Evolutionary conservation across 2,888 invertebrate genomes (phyloP).

Genomic region (Nycteola revayana): DNA sequence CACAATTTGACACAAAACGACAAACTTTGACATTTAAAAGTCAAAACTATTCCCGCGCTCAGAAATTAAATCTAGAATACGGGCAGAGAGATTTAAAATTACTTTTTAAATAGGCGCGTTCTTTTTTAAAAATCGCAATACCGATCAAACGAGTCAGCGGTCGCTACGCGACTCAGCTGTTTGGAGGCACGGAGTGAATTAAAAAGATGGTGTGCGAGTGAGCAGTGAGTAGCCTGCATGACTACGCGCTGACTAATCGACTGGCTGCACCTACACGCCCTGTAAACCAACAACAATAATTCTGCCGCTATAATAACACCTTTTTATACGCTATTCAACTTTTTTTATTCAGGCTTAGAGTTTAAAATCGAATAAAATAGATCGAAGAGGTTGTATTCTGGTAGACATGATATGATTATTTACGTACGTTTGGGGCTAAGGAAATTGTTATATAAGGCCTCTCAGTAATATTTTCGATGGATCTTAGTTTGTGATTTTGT

Average conservation of each 20-base stretch:
- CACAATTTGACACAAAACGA: slow-evolving; percentile 63
- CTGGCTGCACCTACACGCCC: slow-evolving; percentile 62
- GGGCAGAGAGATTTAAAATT: slow-evolving; percentile 10
- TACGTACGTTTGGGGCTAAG: slow-evolving; percentile 23
- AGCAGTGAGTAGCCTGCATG: slow-evolving; percentile 57
- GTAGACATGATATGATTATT: slow-evolving; percentile 23
- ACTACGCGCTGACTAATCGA: slow-evolving; percentile 69
- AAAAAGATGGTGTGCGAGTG: slow-evolving; percentile 52
- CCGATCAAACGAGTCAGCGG: slow-evolving; percentile 69
- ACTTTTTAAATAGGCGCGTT: slow-evolving; percentile 15
- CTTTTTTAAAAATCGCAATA: slow-evolving; percentile 32
- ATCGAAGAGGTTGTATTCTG: slow-evolving; percentile 17
- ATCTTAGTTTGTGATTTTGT: no score
- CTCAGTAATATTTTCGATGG: slow-evolving; percentile 10
- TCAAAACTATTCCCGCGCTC: slow-evolving; percentile 23
- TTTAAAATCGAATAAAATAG: slow-evolving; percentile 11
- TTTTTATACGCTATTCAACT: slow-evolving; percentile 10
- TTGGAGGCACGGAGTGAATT: slow-evolving; percentile 41
- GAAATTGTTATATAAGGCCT: slow-evolving; percentile 24
- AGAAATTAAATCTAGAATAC: slow-evolving; percentile 2
- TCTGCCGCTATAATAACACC: slow-evolving; percentile 9
- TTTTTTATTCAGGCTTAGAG: slow-evolving; percentile 12
- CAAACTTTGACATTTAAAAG: slow-evolving; percentile 15
- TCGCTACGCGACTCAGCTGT: slow-evolving; percentile 66
- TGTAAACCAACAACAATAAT: slow-evolving; percentile 37